These are phyloP conservation scores for Zelleria hepariella DNA, from an alignment of 2,888 invertebrate species.

Conservation along the genomic window DNA sequence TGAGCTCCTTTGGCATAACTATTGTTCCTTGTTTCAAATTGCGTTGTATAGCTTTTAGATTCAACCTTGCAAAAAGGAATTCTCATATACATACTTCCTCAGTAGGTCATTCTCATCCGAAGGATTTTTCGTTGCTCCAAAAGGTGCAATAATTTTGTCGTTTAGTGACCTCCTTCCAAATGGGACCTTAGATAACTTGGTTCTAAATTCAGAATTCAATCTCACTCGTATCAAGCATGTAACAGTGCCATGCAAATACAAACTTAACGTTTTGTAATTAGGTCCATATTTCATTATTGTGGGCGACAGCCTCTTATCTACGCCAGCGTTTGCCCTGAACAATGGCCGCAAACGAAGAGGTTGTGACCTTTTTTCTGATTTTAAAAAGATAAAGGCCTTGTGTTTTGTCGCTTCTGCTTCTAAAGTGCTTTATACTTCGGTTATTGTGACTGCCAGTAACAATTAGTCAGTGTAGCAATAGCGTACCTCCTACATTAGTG, in stretches of 20 bases:
- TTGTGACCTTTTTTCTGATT: constrained; percentile 25
- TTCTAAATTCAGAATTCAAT: constrained; percentile 18
- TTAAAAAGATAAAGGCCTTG: constrained; percentile 18
- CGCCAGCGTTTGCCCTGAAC: constrained; percentile 20
- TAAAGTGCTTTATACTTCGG: constrained; percentile 15
- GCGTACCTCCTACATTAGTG: not conserved
- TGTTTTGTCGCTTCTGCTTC: constrained; percentile 29
- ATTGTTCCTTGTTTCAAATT: too few species aligned
- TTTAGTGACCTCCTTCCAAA: too few species aligned
- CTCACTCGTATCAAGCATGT: not conserved
- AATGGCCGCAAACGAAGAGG: constrained; percentile 19
- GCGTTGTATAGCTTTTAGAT: too few species aligned
- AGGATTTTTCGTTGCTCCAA: too few species aligned
- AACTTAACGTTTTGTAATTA: not conserved
- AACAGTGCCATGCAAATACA: not conserved
- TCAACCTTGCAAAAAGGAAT: too few species aligned
- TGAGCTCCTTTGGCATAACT: too few species aligned
- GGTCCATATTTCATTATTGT: not conserved
- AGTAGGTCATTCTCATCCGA: too few species aligned
- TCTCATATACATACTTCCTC: too few species aligned
- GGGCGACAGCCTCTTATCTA: constrained; percentile 9
- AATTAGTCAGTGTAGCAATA: not conserved
- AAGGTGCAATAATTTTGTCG: too few species aligned
- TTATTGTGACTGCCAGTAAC: constrained; percentile 4
- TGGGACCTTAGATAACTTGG: constrained; percentile 12